A percentile compares a stretch with the other conserved stretches of the same genome.
These are phyloP conservation scores for Ramazzottius varieornatus DNA, from an alignment of 2,888 invertebrate genomes.

Conservation along the genomic window DNA sequence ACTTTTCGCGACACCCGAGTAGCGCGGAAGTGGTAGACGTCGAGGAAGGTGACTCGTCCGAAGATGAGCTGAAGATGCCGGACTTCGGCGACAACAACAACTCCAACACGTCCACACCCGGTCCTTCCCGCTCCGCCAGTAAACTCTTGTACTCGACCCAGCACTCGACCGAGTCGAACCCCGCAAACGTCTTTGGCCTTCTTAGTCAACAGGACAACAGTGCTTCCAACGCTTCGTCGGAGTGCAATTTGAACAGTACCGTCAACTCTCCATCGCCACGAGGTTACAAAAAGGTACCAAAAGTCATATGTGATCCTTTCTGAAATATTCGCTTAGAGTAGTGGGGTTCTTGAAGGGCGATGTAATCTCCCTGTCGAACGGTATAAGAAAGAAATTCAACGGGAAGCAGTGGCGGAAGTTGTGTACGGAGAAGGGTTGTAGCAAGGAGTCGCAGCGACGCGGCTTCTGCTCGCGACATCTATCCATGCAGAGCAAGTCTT, in stretches of 20 bases:
- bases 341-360: conserved; percentile 85
- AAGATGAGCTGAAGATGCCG: conserved; percentile 6
- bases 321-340: conserved; percentile 10
- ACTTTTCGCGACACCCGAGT: too few relatives aligned
- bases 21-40: too few relatives aligned
- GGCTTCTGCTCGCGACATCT: conserved; percentile 90
- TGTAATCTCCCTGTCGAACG: conserved; percentile 69
- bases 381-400: conserved; percentile 94
- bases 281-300: too few relatives aligned
- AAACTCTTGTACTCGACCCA: conserved; percentile 14
- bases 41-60: conserved; percentile 7
- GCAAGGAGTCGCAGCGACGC: conserved; percentile 81
- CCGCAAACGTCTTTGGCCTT: conserved; percentile 29
- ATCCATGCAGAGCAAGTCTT: conserved; percentile 46
- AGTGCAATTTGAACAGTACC: conserved; percentile 10
- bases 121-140: neutral
- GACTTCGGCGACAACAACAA: conserved; percentile 23
- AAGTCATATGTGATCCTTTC: neutral
- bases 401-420: conserved; percentile 96
- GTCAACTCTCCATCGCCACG: conserved; percentile 63
- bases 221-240: conserved; percentile 4
- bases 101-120: conserved; percentile 4
- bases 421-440: conserved; percentile 79
- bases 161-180: conserved; percentile 66
- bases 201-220: neutral